These are phyloP conservation scores for Poecile montanus DNA, from an alignment of 2,797 vertebrate genomes.

Conservation along the genomic window DNA sequence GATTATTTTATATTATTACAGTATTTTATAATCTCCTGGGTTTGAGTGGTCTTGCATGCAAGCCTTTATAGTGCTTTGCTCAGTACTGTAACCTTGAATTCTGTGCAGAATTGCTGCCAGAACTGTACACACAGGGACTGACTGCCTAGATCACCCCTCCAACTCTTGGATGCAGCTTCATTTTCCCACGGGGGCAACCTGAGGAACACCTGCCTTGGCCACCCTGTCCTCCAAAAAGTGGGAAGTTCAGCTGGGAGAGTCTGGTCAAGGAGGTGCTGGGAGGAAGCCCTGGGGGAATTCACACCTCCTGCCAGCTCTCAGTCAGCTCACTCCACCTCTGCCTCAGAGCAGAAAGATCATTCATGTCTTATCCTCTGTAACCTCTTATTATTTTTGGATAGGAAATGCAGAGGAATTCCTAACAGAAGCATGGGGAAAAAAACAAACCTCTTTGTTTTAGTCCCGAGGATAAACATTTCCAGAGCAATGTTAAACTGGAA, in stretches of 20 bases:
- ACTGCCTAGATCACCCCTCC: not conserved
- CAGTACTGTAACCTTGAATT: not conserved
- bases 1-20: conserved; percentile 29
- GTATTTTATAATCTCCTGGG: conserved; percentile 14
- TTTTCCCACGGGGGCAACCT: not conserved
- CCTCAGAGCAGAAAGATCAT: not conserved
- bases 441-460: not conserved
- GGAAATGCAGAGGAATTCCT: conserved; percentile 41
- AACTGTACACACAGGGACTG: rapidly evolving
- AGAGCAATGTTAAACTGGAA: not conserved
- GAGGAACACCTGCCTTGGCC: not conserved
- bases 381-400: conserved; percentile 11
- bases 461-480: not conserved
- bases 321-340: not conserved
- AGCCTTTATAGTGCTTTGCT: not conserved
- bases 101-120: not conserved
- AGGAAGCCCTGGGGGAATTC: not conserved
- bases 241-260: not conserved
- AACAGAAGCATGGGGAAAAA: not conserved
- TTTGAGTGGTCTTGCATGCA: not conserved
- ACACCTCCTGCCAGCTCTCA: rapidly evolving
- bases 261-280: not conserved
- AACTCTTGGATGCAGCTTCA: not conserved
- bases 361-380: not conserved
- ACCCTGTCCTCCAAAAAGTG: not conserved